Evolutionary conservation across 2,113 vertebrate species (phyloP), one percentile per base, ranked within the genome.

Genomic region (Tragelaphus imberbis): DNA sequence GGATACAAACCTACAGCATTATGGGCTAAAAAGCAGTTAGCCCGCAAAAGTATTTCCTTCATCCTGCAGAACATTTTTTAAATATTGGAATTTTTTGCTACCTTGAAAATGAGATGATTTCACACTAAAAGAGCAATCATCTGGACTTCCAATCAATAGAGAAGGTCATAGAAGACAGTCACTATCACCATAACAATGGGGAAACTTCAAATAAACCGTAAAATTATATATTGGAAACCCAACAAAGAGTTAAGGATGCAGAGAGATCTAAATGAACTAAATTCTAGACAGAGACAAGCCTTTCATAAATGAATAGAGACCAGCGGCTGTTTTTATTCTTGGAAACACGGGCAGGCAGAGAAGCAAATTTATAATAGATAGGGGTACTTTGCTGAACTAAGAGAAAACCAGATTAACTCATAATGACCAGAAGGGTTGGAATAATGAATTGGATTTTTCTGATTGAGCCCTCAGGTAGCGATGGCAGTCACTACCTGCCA

Each of bases 31-130:
- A 58, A 90, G 61, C 14, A 87, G n/a, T 49, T 84, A 19, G 16
- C 13, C 23, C 5, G 36, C 23, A 84, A 21, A 95, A 88, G 40
- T 12, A 53, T 85, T 97, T 88, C 65, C 44, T 81, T 88, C 36
- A 23, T 14, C 59, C 44, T 63, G 10, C 2, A 3, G 63, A 44
- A 30, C 53, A 15, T 27, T 51, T 84, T 84, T 80, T 77, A 79
- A 96, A 86, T 58, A 95, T 40, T 90, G 33, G 21, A 79, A n/a
- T 55, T 71, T 95, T 85, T 86, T 59, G 16, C 40, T 58, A 65
- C 28, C 58, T 92, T 92, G 7, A 97, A 79, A 90, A 85, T 92
- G 68, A 47, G 28, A 63, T 84, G 51, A 92, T 75, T 96, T 96
- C n/a, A 85, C 65, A 93, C 23, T 59, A 51, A 94, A 94, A 49